A percentile compares a stretch with the other conserved stretches of the same genome.
These are phyloP conservation scores for Dipodomys ordii DNA, from an alignment of 2,113 vertebrate genomes.

Conservation along the genomic window DNA sequence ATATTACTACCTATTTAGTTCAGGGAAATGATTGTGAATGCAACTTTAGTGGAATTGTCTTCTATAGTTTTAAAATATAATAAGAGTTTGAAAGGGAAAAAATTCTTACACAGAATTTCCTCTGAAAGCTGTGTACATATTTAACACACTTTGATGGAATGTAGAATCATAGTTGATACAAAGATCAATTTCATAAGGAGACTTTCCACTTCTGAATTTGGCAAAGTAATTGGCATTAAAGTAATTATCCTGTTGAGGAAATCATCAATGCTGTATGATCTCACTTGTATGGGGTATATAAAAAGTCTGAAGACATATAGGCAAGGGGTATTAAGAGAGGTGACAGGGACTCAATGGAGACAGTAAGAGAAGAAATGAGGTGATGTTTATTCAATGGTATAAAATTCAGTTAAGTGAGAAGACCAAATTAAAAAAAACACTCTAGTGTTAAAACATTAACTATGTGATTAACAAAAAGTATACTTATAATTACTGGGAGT, in stretches of 20 bases:
- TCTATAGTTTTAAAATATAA: constrained; percentile 50
- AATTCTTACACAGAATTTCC: constrained; percentile 24
- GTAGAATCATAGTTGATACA: constrained; percentile 42
- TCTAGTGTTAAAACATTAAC: background rate
- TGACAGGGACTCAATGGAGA: background rate
- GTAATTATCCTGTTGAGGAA: background rate
- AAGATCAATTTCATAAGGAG: constrained; percentile 25
- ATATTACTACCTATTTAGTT: constrained; percentile 46
- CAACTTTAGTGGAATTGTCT: constrained; percentile 6
- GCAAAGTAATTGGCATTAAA: constrained; percentile 20
- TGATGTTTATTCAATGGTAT: background rate
- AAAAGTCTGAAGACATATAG: background rate
- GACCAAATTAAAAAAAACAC: background rate
- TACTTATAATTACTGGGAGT: background rate
- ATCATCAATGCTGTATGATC: background rate
- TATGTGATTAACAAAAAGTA: background rate
- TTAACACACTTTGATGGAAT: background rate
- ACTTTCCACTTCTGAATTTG: constrained; percentile 9
- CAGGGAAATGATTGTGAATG: constrained; percentile 57
- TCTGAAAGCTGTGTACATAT: constrained; percentile 38
- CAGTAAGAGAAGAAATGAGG: rapidly evolving
- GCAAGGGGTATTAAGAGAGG: background rate
- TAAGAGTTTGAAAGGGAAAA: constrained; percentile 48
- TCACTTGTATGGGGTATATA: background rate
- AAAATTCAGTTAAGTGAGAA: background rate